These are phyloP conservation scores for Lordiphosa mommai DNA, from an alignment of 1,140 invertebrate genomes.

Conservation along the genomic window DNA sequence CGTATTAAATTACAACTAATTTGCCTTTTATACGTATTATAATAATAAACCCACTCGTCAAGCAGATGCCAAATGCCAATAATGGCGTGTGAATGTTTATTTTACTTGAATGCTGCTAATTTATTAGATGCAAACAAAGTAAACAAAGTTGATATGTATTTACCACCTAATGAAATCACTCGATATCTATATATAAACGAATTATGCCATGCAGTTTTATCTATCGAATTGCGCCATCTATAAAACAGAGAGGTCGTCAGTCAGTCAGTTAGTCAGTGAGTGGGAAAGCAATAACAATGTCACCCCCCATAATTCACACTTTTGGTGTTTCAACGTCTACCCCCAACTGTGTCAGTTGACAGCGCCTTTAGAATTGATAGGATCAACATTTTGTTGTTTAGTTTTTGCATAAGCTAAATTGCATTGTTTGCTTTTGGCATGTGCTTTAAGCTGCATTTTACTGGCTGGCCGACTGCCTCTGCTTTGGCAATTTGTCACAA, in stretches of 20 bases:
- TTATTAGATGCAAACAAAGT: slow-evolving; percentile 40
- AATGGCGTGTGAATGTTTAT: slow-evolving; percentile 47
- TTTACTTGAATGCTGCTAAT: slow-evolving; percentile 34
- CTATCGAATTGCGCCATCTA: slow-evolving; percentile 8
- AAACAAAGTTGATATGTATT: slow-evolving; percentile 5
- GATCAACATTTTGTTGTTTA: slow-evolving; percentile 59
- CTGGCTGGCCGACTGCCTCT: slow-evolving; percentile 13
- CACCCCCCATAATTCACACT: slow-evolving; percentile 46
- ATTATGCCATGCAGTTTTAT: slow-evolving; percentile 62
- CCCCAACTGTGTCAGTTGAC: slow-evolving; percentile 67
- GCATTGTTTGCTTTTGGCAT: slow-evolving; percentile 72
- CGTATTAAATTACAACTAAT: slow-evolving; percentile 72
- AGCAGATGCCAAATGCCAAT: slow-evolving; percentile 17
- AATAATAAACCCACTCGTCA: slow-evolving; percentile 3
- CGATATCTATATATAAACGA: slow-evolving; percentile 66
- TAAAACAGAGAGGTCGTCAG: slow-evolving; percentile 1
- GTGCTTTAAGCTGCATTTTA: slow-evolving; percentile 27
- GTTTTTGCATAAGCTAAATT: slow-evolving; percentile 51
- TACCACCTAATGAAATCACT: slow-evolving; percentile 56
- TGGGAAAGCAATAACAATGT: not conserved
- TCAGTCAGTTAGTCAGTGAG: slow-evolving; percentile 13
- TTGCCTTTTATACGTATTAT: slow-evolving; percentile 28
- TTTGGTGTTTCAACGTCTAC: slow-evolving; percentile 16
- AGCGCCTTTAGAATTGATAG: slow-evolving; percentile 67
- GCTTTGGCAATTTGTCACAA: slow-evolving; percentile 62